Base-by-base conservation (phyloP, 1,140 invertebrate genomes). In the Cyclargus thomasi region DNA sequence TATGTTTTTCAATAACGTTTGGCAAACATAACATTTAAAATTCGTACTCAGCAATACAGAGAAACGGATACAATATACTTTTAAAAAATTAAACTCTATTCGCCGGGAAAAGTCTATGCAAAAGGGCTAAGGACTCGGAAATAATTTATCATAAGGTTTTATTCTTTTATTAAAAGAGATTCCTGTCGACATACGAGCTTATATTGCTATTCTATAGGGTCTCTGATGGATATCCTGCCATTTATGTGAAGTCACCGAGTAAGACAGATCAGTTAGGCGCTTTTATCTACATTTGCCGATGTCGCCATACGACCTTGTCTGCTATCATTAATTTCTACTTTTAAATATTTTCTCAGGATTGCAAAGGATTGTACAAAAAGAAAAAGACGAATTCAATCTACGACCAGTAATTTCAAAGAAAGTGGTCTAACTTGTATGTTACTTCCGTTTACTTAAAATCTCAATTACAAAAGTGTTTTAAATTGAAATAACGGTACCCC, bases 171-270 rank as follows among this genome's bases (percentile, higher is more conserved):
- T 47, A 47, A 47, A 47, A 47, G 14, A 47, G 10, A 47, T 47
- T 47, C 39, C 39, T 16, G 39, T 47, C 39, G 39, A 47, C 39
- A 11, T 14, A 16, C 14, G 14, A 16, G 39, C 39, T 14, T 47
- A 47, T 47, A 47, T 47, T 47, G 39, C 39, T 47, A 47, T 47
- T 47, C 39, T 47, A 16, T 47, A 47, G 39, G 39, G 39, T 47
- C 14, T n/a, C 39, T 47, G 39, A 47, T 47, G 39, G 39, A 47
- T 47, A 47, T 47, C 39, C 8, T 47, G 39, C 39, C 39, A 47
- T 47, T 11, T 47, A 16, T 47, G 14, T 47, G 14, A 47, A 47
- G 39, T 47, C 14, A 47, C 10, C 8, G 39, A 47, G 39, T 47
- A 47, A 47, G 39, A 47, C 14, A 47, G 14, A 47, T 47, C 39